phyloP scores from a whole-genome alignment of 2,797 vertebrate species.

The Scolopax bukidnonensis region DNA sequence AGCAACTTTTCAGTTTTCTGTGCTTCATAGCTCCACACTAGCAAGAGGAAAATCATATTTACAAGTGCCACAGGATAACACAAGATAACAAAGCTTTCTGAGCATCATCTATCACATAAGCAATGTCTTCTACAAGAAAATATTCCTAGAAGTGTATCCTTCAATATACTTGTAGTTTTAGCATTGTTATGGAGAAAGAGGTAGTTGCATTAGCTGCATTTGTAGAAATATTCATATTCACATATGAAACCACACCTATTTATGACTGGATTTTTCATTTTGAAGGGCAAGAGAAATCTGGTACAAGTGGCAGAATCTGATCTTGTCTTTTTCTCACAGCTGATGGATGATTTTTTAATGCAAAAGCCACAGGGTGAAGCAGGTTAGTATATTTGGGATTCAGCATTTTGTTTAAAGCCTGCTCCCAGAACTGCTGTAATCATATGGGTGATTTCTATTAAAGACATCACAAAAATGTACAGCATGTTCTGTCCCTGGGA shows the following conservation, averaged over 20 bases:
- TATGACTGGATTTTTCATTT: background rate
- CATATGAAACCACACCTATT: background rate
- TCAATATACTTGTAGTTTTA: background rate
- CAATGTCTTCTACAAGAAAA: background rate
- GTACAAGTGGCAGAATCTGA: background rate
- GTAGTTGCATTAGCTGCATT: background rate
- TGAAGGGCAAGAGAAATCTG: constrained; percentile 20
- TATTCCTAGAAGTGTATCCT: background rate
- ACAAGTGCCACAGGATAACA: background rate
- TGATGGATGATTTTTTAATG: constrained; percentile 25
- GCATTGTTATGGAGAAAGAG: background rate
- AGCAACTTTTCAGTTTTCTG: background rate
- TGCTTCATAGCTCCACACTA: background rate
- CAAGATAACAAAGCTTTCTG: background rate
- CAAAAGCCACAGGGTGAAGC: background rate
- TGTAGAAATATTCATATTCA: background rate
- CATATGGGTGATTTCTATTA: constrained; percentile 20
- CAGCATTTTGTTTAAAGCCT: background rate
- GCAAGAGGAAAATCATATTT: background rate
- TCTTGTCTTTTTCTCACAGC: background rate
- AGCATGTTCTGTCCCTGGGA: constrained; percentile 60
- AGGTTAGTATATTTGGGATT: constrained; percentile 17
- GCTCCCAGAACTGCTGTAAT: background rate
- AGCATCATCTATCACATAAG: background rate
- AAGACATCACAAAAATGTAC: constrained; percentile 45